Conservation (phyloP, 2,113 vertebrate species). For the Phrynocephalus versicolor region DNA sequence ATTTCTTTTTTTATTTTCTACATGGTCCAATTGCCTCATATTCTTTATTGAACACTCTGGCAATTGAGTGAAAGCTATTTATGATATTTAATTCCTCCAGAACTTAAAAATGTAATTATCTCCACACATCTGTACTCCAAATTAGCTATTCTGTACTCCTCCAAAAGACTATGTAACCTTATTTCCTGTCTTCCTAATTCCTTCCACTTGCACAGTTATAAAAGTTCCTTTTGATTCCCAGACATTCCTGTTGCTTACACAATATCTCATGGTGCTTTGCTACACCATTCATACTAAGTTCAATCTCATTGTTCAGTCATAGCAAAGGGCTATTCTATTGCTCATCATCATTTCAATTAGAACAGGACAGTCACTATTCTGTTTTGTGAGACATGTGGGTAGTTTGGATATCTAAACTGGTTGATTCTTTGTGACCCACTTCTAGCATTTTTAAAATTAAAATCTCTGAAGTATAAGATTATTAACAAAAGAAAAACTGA, state of each 20-base stretch:
- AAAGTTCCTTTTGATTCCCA: not conserved
- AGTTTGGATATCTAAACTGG: not conserved
- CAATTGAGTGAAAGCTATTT: no score
- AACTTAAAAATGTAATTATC: no score
- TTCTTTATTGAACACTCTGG: no score
- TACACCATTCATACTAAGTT: not conserved
- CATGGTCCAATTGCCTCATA: not conserved
- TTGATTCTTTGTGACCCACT: not conserved
- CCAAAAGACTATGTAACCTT: not conserved
- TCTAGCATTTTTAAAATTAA: not conserved
- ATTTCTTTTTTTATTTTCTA: not conserved
- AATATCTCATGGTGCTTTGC: not conserved
- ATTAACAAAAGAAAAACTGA: not conserved
- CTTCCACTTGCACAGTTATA: not conserved
- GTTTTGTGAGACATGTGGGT: not conserved
- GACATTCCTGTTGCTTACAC: not conserved
- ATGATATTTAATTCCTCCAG: no score
- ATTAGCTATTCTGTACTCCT: not conserved
- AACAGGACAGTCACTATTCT: not conserved
- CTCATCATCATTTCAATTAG: not conserved
- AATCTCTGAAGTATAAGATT: not conserved
- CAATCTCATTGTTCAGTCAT: not conserved
- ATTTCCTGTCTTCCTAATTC: not conserved
- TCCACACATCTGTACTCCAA: no score
- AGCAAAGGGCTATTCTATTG: not conserved